Base-by-base conservation (phyloP, 1,140 invertebrate species). In the Megalopta genalis region DNA sequence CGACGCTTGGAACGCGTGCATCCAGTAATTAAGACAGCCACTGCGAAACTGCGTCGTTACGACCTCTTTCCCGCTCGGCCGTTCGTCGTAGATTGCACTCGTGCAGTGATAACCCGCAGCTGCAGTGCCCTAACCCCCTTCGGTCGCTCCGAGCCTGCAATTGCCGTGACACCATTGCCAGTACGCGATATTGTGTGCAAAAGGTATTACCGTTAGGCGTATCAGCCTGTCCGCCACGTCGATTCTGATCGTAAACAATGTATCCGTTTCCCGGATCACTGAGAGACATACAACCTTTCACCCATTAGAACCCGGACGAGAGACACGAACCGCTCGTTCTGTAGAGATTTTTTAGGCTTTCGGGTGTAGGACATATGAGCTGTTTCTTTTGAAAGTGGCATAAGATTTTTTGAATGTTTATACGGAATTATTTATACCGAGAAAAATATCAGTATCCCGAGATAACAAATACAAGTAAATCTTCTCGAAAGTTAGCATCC, bases 101-200 rank as follows among this genome's bases (percentile, higher is more conserved):
- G 86, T 59, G 85, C 78, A 88, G 83, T 88, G 85, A 88, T 88
- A 88, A 88, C 77, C 84, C 46, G 75, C 87, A 88, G 86, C 87
- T 88, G 87, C 83, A 88, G 23, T 65, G 49, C 52, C 32, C 23
- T 69, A 57, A 80, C 76, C 82, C 80, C 82, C 64, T 42, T 77
- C 68, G 65, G 21, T 57, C 67, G 67, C 66, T 77, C n/a, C 75
- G 69, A 63, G 54, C 54, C 42, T 72, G 60, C 80, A 81, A 81
- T 77, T 80, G 70, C 75, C 77, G 37, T 52, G 85, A 81, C 72
- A 68, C 63, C 82, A 14, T 79, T 81, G 60, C 66, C 76, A 71
- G 77, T 76, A 59, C 52, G 69, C 59, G 68, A 77, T 77, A 71
- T 77, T 73, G 39, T 78, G 57, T 46, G 37, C 27, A 69, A 27